Base-by-base conservation (phyloP, 2,113 vertebrate species). In the Ailuropoda melanoleuca region DNA sequence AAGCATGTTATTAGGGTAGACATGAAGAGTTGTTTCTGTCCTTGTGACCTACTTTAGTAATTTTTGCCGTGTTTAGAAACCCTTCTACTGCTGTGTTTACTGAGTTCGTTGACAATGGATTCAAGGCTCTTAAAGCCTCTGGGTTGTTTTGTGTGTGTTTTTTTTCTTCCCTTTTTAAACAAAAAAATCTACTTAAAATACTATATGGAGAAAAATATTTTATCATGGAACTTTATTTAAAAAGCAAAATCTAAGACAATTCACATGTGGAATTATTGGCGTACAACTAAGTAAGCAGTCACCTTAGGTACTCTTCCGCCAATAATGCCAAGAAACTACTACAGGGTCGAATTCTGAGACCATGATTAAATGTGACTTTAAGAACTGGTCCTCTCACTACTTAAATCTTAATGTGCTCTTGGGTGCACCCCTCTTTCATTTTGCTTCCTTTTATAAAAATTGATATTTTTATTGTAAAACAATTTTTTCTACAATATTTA, bases 361-460 rank as follows among this genome's bases (percentile, higher is more conserved):
- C 6, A 26, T 10, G 9, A 53, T 48, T 81, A 72, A 60, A 8
- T 18, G 17, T 46, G 2, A 19, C 2, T 60, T 62, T 50, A 60
- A 21, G 1, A 48, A 55, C 1, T n/a, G 4, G 23, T 46, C 24
- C 6, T 84, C 19, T 83, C 43, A 6, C 43, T 43, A 17, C 46
- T 6, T 11, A 37, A 74, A 74, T 17, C 4, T 10, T 66, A 8
- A 91, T 21, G 9, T 31, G 18, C 21, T 46, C 56, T 84, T 90
- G 48, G 50, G 14, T 50, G 9, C 3, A 6, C 9, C 6, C 1
- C 0, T 1, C 24, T 0, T 29, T 37, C 24, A 55, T 15, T 58
- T 89, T 75, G 13, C 24, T 92, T 74, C 11, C 9, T 93, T 64
- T 66, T 60, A 39, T 74, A 26, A 60, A 9, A 4, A 90, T 13